These are phyloP conservation scores for Peribatodes rhomboidaria DNA, from an alignment of 2,888 invertebrate genomes.

Conservation along the genomic window DNA sequence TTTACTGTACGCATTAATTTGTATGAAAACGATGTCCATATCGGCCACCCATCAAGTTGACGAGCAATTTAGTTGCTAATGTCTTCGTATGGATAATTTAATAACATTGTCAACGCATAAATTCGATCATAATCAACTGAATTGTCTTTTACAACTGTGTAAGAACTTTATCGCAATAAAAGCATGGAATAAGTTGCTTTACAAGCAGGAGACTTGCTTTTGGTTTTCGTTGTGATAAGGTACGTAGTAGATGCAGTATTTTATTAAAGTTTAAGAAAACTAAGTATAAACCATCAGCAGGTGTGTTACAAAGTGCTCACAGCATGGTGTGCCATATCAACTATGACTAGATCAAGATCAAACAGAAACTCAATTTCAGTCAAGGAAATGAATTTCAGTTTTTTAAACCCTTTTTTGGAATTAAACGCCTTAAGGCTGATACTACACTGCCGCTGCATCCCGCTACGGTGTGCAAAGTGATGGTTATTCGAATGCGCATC, in stretches of 20 bases:
- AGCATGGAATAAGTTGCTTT: neutral
- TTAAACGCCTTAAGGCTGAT: no score
- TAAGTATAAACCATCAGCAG: slow-evolving; percentile 21
- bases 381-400: neutral
- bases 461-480: no score
- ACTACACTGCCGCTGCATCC: no score
- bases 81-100: slow-evolving; percentile 38
- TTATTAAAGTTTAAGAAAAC: slow-evolving; percentile 5
- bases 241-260: neutral
- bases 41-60: slow-evolving; percentile 35
- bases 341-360: neutral
- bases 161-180: slow-evolving; percentile 16
- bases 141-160: neutral
- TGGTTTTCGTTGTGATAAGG: slow-evolving; percentile 9
- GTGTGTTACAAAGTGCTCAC: slow-evolving; percentile 20
- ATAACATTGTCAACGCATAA: slow-evolving; percentile 41
- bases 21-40: slow-evolving; percentile 26
- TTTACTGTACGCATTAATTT: slow-evolving; percentile 11
- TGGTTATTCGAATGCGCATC: no score
- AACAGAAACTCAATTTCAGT: neutral
- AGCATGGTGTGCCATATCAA: neutral
- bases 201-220: neutral
- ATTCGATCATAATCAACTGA: slow-evolving; percentile 21
- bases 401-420: no score
- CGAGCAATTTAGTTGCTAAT: slow-evolving; percentile 43